Base-by-base conservation (phyloP, 2,888 invertebrate genomes). In the Eristalinus aeneus region DNA sequence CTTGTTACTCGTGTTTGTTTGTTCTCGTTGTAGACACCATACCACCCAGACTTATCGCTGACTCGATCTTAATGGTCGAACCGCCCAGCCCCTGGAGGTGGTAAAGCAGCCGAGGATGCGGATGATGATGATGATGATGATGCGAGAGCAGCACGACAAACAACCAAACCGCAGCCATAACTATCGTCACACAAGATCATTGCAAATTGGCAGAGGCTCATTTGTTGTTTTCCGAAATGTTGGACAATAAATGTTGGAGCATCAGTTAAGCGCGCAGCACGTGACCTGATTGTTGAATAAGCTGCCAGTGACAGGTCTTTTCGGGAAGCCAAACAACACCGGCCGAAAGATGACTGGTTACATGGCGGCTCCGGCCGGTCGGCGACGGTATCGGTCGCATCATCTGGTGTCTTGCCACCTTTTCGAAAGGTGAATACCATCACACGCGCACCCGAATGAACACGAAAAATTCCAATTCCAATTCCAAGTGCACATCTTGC, bases 241-340 rank as follows among this genome's bases (percentile, higher is more conserved):
- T 80, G 46, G 76, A 85, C 81, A 85, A 81, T 85, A 85, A 85
- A 85, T 77, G 85, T 73, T 85, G 85, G 81, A 85, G 77, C 81
- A 85, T 85, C 85, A 85, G 85, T 85, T 81, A 85, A 85, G 81
- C 75, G 31, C 61, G 61, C 27, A 73, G 76, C 81, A 85, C 85
- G 85, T 85, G 85, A 85, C 81, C 67, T 85, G 85, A 46, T 76
- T 85, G 72, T 64, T 12, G 46, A 85, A 76, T 72, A 56, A 64
- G 61, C 56, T 71, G 39, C n/a, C 74, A 75, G 73, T 85, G 85
- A 81, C 81, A 64, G 85, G 81, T 80, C 61, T 84, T 65, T 79
- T 64, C 34, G 36, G 60, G 64, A 46, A 61, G 58, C 34, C 46
- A 4, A 34, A 63, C 27, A 65, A 74, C 36, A 31, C 34, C 9